phyloP scores from a whole-genome alignment of 2,888 invertebrate genomes.

The Scaptomyza flava region DNA sequence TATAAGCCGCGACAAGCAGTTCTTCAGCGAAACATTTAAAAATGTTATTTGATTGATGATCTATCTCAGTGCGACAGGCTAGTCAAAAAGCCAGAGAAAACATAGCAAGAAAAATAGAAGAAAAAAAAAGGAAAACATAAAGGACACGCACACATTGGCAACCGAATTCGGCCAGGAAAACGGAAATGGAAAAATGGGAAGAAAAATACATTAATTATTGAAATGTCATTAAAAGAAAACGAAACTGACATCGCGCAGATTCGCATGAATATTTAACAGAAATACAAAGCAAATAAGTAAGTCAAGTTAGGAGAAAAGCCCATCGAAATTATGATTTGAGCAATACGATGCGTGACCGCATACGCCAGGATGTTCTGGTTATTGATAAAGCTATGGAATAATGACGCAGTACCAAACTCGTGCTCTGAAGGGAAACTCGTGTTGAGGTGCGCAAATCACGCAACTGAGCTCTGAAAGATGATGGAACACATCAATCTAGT shows the following conservation, averaged over 20 bases:
- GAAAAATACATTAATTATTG: constrained; percentile 82
- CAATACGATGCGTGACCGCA: constrained; percentile 74
- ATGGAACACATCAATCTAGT: constrained; percentile 43
- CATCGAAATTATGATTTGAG: constrained; percentile 64
- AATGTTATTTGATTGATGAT: constrained; percentile 73
- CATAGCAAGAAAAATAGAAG: constrained; percentile 6
- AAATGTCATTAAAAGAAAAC: constrained; percentile 79
- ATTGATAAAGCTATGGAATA: constrained; percentile 47
- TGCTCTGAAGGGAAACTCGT: background rate
- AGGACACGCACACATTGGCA: constrained; percentile 70
- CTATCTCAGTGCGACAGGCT: constrained; percentile 23
- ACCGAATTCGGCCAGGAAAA: constrained; percentile 48
- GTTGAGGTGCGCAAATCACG: constrained; percentile 70
- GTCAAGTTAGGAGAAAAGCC: constrained; percentile 3
- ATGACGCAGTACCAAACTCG: constrained; percentile 50
- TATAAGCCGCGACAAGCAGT: constrained; percentile 72
- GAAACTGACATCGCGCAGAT: constrained; percentile 67
- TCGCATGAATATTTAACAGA: constrained; percentile 78
- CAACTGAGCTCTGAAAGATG: constrained; percentile 48
- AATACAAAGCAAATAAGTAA: constrained; percentile 34
- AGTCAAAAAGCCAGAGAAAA: constrained; percentile 63
- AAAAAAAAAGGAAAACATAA: constrained; percentile 9
- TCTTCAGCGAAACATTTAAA: constrained; percentile 69
- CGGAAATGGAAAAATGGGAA: constrained; percentile 62
- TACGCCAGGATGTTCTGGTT: constrained; percentile 42